These are phyloP conservation scores for Pinctada fucata DNA, from an alignment of 2,888 invertebrate genomes.

Conservation along the genomic window DNA sequence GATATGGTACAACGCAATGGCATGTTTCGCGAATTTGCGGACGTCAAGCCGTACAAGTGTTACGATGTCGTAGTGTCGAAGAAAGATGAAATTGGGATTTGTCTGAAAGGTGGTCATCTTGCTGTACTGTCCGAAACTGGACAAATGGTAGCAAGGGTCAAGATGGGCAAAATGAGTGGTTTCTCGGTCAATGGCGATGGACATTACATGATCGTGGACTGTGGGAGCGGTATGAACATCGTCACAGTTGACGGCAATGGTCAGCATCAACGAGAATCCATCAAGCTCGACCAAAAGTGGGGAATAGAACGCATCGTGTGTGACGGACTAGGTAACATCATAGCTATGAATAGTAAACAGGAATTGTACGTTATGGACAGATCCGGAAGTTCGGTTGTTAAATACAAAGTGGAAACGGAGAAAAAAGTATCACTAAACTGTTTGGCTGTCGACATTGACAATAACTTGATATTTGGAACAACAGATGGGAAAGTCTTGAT, in stretches of 20 bases:
- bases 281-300: neutral
- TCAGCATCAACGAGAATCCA: neutral
- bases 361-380: neutral
- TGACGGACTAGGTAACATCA: neutral
- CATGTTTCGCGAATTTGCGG: neutral
- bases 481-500: neutral
- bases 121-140: neutral
- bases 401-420: neutral
- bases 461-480: neutral
- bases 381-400: neutral
- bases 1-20: neutral
- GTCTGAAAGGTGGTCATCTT: neutral
- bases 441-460: neutral
- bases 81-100: neutral
- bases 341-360: neutral
- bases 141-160: neutral
- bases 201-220: neutral
- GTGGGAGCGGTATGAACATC: neutral
- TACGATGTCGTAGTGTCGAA: neutral
- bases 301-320: neutral
- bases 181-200: neutral
- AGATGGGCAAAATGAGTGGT: neutral
- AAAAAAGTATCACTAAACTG: neutral
- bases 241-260: neutral
- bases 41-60: neutral